Base-by-base conservation (phyloP, 2,888 invertebrate species). In the Agrochola lychnidis region DNA sequence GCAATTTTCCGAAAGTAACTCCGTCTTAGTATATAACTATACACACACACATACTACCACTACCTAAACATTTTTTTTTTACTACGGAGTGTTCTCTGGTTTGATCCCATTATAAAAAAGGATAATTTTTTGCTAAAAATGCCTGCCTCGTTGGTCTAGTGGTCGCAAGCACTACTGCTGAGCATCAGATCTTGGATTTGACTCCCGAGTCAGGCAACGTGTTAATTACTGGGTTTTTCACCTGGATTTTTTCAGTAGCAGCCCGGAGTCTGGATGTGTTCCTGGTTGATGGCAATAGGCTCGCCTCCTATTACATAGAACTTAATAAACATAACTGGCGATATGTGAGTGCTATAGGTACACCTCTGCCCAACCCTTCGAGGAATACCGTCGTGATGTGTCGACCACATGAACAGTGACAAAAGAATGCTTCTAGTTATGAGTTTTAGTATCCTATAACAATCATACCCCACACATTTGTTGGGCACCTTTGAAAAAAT, bases 401-500 rank as follows among this genome's bases (percentile, higher is more conserved):
- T 53, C n/a, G 56, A 42, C 1, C 30, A 51, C 45, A 67, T 19
- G 1, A 30, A 22, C 12, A 67, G 62, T 62, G 6, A 68, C 25
- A 68, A n/a, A 61, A 62, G 16, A 42, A 73, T 14, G 5, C 25
- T 4, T 19, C 12, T 56, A 61, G 5, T 14, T 40, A 78, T 42
- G 2, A 30, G 4, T 59, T 79, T 16, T 19, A 68, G 4, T 42
- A 30, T 9, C 57, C n/a, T 51, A 25, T 30, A 51, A 57, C 25
- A 30, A 30, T 22, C 25, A 48, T n/a, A 45, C 14, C 25, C 14
- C n/a, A 56, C 80, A 56, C 80, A 53, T 59, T 16, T 30, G 1
- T 14, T 1, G 12, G 19, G 4, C 10, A 14, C 42, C 25, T 45
- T 16, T 36, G 4, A 57, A 7, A n/a, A 25, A 56, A 61, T 59